A percentile compares a stretch with the other conserved stretches of the same genome.
Conservation (phyloP, 2,113 vertebrate genomes). For the Otis tarda region DNA sequence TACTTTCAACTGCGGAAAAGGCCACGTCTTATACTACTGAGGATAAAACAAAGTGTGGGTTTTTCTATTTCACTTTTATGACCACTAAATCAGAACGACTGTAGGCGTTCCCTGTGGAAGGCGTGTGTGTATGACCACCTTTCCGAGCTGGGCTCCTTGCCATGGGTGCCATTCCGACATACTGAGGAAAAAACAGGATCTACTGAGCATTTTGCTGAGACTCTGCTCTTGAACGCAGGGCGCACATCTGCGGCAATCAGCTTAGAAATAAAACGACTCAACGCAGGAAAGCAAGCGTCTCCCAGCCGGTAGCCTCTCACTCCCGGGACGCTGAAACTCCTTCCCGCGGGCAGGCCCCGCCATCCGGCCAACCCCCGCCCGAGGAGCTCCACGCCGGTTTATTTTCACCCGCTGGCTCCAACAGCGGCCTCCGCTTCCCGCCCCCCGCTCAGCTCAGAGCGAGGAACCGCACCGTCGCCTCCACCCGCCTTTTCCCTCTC, state of each 20-base stretch:
- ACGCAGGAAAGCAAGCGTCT: fast-evolving
- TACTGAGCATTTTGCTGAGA: fast-evolving
- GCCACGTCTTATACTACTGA: fast-evolving
- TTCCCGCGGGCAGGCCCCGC: background rate
- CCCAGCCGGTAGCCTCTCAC: background rate
- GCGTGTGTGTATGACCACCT: fast-evolving
- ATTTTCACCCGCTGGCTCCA: background rate
- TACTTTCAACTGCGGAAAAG: background rate
- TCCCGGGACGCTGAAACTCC: background rate
- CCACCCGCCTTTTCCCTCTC: background rate
- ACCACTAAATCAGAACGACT: background rate
- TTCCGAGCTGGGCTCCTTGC: fast-evolving
- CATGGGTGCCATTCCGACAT: background rate
- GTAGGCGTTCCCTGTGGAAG: background rate
- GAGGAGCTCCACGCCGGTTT: too few species aligned
- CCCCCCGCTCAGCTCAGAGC: background rate
- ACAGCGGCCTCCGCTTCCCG: background rate
- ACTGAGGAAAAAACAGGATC: background rate
- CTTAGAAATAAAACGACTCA: background rate
- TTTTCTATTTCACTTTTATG: background rate
- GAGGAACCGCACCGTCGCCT: background rate
- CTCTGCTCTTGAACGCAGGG: too few species aligned
- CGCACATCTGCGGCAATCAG: fast-evolving
- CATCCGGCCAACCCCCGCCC: fast-evolving
- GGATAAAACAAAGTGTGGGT: background rate